Evolutionary conservation across 2,113 vertebrate genomes (phyloP).

Genomic region (Passer montanus): DNA sequence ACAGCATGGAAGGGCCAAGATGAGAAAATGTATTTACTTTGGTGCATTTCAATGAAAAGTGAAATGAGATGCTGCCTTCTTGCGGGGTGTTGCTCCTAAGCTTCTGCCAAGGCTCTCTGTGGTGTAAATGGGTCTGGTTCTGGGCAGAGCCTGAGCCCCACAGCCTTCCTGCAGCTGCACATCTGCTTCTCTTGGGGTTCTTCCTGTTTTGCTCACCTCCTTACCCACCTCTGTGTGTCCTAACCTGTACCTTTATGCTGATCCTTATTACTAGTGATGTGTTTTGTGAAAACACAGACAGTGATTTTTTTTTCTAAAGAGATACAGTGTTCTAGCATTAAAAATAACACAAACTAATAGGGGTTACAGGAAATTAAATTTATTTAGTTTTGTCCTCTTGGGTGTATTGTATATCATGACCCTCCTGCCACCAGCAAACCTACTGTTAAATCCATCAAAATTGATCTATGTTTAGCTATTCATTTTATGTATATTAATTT

Average conservation of each 20-base stretch:
- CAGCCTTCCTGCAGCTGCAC: background rate
- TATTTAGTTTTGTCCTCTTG: constrained; percentile 31
- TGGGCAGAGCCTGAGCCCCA: background rate
- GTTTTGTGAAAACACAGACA: background rate
- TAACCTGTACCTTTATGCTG: background rate
- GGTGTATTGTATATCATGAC: constrained; percentile 17
- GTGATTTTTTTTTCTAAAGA: background rate
- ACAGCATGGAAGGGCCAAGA: background rate
- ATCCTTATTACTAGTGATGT: background rate
- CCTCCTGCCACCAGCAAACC: constrained; percentile 49
- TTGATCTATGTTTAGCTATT: constrained; percentile 71
- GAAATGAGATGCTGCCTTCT: background rate
- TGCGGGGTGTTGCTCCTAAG: background rate
- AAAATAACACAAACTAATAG: constrained; percentile 7
- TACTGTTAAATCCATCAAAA: constrained; percentile 65
- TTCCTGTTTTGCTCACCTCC: background rate
- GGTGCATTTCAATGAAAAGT: background rate
- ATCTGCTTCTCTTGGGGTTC: background rate
- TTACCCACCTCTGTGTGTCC: no score
- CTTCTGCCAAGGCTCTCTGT: background rate
- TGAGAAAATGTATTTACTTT: background rate
- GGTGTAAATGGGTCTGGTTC: background rate
- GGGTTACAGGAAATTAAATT: constrained; percentile 51
- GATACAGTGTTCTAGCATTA: background rate
- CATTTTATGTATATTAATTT: constrained; percentile 76